Conservation (phyloP, 2,888 invertebrate species). For the Coremacera marginata region DNA sequence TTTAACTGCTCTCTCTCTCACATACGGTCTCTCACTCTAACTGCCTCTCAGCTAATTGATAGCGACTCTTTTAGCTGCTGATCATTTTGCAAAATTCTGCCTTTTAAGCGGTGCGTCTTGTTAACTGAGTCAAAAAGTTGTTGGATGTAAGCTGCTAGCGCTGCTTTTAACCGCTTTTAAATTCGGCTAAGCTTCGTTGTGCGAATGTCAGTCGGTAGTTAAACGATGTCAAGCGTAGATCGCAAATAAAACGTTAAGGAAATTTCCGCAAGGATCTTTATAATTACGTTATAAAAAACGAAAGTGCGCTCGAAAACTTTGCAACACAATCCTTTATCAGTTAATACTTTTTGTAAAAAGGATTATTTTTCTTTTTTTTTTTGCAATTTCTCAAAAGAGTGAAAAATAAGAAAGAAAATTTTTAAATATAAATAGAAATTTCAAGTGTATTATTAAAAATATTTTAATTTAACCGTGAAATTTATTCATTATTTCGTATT, state of each 20-base stretch:
- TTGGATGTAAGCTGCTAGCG: neutral
- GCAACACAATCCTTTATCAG: neutral
- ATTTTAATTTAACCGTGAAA: neutral
- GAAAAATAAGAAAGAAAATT: too few relatives aligned
- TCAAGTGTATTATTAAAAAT: neutral
- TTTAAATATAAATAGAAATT: too few relatives aligned
- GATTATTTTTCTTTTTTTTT: too few relatives aligned
- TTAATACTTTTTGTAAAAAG: neutral
- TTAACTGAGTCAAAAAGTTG: constrained; percentile 8
- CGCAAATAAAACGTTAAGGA: neutral
- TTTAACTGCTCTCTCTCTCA: neutral
- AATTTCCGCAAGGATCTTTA: neutral
- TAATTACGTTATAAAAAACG: neutral
- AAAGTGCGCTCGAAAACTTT: neutral
- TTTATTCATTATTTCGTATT: neutral
- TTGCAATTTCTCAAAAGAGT: too few relatives aligned
- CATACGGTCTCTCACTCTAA: neutral
- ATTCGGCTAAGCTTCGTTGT: constrained; percentile 37
- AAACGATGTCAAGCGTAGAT: constrained; percentile 41
- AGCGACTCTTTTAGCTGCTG: neutral
- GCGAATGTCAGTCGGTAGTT: constrained; percentile 36
- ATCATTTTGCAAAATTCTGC: neutral
- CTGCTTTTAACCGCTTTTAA: constrained; percentile 31
- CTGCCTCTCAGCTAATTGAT: neutral
- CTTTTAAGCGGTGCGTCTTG: neutral